phyloP scores from a whole-genome alignment of 2,113 vertebrate genomes.

The Dromaius novaehollandiae region DNA sequence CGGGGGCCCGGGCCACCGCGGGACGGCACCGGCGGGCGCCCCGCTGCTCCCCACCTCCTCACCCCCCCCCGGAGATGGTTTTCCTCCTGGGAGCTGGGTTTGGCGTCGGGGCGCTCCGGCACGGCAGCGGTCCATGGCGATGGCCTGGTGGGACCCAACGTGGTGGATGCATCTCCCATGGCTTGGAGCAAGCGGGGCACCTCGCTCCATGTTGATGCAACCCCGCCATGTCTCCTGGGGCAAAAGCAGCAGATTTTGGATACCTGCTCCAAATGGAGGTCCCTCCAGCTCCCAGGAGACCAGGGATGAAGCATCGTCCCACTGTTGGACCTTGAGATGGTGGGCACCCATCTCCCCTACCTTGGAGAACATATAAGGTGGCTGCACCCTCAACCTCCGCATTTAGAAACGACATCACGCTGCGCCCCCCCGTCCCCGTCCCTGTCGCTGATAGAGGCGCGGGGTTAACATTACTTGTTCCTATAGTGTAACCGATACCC shows the following conservation, averaged over 20 bases:
- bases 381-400: background rate
- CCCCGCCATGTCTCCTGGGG: too few relatives aligned
- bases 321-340: background rate
- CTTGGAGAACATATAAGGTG: background rate
- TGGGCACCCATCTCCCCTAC: too few relatives aligned
- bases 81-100: too few relatives aligned
- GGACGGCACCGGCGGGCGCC: conserved; percentile 77
- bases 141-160: too few relatives aligned
- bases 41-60: background rate
- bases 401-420: background rate
- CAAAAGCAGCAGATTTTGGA: background rate
- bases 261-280: background rate
- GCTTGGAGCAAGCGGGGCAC: too few relatives aligned
- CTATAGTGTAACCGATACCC: conserved; percentile 14
- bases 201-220: too few relatives aligned
- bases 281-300: too few relatives aligned
- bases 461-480: conserved; percentile 39
- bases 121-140: too few relatives aligned
- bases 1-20: conserved; percentile 70
- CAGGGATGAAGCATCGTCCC: background rate
- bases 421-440: background rate
- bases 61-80: background rate
- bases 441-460: background rate
- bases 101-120: too few relatives aligned
- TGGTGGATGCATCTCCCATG: background rate